Conservation (phyloP, 2,797 vertebrate genomes). For the Potorous gilbertii region DNA sequence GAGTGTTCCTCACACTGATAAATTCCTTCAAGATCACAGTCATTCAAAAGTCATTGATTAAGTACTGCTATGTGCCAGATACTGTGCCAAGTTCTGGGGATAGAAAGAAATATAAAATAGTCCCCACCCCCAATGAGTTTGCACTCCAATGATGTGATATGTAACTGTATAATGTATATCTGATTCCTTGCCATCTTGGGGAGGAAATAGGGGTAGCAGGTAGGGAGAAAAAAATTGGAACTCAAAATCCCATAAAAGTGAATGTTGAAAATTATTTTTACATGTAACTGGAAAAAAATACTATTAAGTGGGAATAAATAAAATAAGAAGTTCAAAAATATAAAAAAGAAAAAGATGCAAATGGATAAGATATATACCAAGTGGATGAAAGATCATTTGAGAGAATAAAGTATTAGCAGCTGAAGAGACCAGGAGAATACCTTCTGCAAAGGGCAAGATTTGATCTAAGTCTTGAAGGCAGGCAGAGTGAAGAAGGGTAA, state of each 20-base stretch:
- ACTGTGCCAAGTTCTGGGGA: rapidly evolving
- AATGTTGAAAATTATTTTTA: too few species aligned
- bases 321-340: too few species aligned
- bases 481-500: background rate
- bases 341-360: too few species aligned
- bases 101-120: background rate
- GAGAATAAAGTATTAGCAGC: background rate
- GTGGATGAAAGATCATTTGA: background rate
- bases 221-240: too few species aligned
- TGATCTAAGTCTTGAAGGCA: background rate
- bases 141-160: background rate
- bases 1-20: background rate
- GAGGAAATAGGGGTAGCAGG: too few species aligned
- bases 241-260: too few species aligned
- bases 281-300: too few species aligned
- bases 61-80: background rate
- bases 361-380: background rate
- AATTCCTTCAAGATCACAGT: background rate
- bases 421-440: background rate
- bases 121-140: too few species aligned
- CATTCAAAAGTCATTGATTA: rapidly evolving
- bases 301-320: too few species aligned
- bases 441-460: background rate
- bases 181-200: too few species aligned
- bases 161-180: too few species aligned